phyloP scores from a whole-genome alignment of 2,888 invertebrate species.

The Capitulum mitella region DNA sequence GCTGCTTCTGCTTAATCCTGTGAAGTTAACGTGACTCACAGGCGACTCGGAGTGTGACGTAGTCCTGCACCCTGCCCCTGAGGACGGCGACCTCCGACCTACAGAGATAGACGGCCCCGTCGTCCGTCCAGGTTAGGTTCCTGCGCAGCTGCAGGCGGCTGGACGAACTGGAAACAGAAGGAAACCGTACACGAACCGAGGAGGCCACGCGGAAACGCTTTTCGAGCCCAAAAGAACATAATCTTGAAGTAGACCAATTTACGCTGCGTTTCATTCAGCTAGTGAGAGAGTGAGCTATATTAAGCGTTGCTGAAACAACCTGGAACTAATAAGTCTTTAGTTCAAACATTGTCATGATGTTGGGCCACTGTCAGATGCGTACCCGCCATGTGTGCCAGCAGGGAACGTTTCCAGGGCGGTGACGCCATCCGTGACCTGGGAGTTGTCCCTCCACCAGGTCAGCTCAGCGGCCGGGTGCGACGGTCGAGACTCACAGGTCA shows the following conservation, averaged over 20 bases:
- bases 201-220: too few species aligned
- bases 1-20: too few species aligned
- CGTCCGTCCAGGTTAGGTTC: background rate
- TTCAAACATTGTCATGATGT: too few species aligned
- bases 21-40: too few species aligned
- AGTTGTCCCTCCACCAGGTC: slow-evolving; percentile 62
- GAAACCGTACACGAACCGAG: too few species aligned
- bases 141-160: background rate
- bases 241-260: too few species aligned
- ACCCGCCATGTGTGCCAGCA: background rate
- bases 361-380: too few species aligned
- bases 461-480: slow-evolving; percentile 33
- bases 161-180: background rate
- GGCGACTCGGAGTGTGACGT: background rate
- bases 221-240: too few species aligned
- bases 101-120: background rate
- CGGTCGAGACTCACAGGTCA: slow-evolving; percentile 32
- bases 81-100: background rate
- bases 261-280: too few species aligned
- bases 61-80: background rate
- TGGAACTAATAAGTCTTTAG: too few species aligned
- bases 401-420: slow-evolving; percentile 12
- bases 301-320: too few species aligned
- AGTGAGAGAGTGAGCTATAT: too few species aligned
- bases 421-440: slow-evolving; percentile 52